Evolutionary conservation across 2,113 vertebrate genomes (phyloP).

Genomic region (Stegastes partitus): DNA sequence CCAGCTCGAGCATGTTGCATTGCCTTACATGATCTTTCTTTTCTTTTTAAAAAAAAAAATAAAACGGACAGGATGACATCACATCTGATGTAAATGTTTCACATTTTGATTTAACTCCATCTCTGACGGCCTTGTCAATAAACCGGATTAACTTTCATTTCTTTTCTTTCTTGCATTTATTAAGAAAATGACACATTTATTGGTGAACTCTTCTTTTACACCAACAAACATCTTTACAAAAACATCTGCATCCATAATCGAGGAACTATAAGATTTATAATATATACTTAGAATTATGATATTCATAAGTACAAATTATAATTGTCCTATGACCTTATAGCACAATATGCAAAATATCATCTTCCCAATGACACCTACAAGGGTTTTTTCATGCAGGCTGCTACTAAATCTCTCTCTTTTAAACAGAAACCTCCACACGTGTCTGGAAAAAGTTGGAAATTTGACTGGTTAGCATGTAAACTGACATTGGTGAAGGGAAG

Average conservation of each 20-base stretch:
- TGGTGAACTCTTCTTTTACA: not conserved
- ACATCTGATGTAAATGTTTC: conserved; percentile 25
- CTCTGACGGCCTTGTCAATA: conserved; percentile 53
- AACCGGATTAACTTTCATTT: conserved; percentile 39
- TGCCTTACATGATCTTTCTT: conserved; percentile 66
- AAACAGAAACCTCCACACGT: not conserved
- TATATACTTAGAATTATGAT: conserved; percentile 18
- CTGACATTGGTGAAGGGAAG: not conserved
- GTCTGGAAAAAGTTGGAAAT: not conserved
- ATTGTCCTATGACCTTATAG: conserved; percentile 1
- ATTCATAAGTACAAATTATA: conserved; percentile 14
- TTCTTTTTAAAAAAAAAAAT: conserved; percentile 29
- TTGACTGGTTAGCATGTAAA: not conserved
- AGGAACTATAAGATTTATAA: conserved; percentile 13
- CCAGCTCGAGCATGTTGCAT: conserved; percentile 50
- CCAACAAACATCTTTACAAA: conserved; percentile 30
- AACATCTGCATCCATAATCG: not conserved
- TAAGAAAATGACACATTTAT: conserved; percentile 18
- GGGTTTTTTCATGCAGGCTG: conserved; percentile 10
- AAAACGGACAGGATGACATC: conserved; percentile 35
- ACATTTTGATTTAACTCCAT: conserved; percentile 33
- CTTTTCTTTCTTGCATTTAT: conserved; percentile 7
- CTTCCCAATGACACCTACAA: not conserved
- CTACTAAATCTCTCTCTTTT: not conserved
- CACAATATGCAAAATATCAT: not conserved